Evolutionary conservation across 2,113 vertebrate species (phyloP).

Genomic region (Hymenochirus boettgeri): DNA sequence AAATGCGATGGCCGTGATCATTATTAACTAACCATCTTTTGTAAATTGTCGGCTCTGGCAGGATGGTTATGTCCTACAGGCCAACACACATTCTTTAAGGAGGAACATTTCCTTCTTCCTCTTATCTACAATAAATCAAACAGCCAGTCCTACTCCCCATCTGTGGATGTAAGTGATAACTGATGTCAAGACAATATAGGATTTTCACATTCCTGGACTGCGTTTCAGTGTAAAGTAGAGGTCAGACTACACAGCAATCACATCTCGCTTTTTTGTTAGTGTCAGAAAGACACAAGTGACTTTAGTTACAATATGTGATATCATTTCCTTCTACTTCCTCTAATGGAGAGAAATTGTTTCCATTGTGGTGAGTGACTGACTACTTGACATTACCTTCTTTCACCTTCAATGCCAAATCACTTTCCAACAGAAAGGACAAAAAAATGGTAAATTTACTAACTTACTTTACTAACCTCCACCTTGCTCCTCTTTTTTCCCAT

Average conservation of each 20-base stretch:
- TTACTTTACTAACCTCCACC: no score
- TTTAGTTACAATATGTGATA: no score
- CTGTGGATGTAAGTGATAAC: constrained; percentile 44
- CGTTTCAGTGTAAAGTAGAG: not conserved
- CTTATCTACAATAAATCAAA: not conserved
- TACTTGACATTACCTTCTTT: no score
- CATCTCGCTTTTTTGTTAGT: no score
- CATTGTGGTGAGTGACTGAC: no score
- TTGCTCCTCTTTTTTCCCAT: no score
- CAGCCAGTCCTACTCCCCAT: not conserved
- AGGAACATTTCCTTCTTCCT: constrained; percentile 3
- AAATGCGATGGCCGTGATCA: not conserved
- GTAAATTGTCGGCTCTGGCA: not conserved
- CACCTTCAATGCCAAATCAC: no score
- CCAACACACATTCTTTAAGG: not conserved
- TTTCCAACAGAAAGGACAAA: no score
- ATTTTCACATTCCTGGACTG: not conserved
- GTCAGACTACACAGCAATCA: not conserved
- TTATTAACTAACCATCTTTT: not conserved
- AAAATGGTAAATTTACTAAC: no score
- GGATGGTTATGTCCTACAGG: not conserved
- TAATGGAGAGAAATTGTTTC: no score
- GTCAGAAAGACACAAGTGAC: no score
- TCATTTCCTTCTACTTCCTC: no score
- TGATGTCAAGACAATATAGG: not conserved